Percentiles rank a stretch among this genome's conserved stretches.
Conservation (phyloP, 2,113 vertebrate species). For the Puffinus mauretanicus region DNA sequence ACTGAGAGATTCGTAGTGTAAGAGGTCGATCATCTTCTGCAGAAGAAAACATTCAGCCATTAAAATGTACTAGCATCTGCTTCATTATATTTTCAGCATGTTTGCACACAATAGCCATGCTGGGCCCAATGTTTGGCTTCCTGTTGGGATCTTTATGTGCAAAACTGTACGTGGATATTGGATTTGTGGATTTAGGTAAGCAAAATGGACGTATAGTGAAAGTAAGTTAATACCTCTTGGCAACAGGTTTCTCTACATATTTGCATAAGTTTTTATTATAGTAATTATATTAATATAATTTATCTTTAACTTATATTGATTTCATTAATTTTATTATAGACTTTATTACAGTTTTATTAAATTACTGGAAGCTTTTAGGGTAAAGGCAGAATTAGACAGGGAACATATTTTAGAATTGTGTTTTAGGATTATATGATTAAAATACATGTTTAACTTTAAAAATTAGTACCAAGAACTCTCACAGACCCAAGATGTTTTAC, state of each 20-base stretch:
- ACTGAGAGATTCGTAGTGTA: fast-evolving
- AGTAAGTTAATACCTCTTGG: neutral
- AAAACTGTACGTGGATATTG: constrained; percentile 90
- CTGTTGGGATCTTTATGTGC: constrained; percentile 82
- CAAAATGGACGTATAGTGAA: neutral
- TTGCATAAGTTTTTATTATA: neutral
- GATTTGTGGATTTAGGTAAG: constrained; percentile 83
- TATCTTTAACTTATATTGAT: neutral
- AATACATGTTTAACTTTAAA: neutral
- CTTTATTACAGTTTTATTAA: neutral
- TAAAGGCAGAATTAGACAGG: neutral
- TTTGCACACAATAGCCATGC: constrained; percentile 80
- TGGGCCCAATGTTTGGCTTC: constrained; percentile 86
- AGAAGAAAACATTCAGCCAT: neutral
- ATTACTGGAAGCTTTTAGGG: neutral
- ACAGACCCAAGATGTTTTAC: neutral
- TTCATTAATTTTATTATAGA: neutral
- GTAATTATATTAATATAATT: neutral
- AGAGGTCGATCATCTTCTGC: neutral
- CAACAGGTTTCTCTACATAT: neutral
- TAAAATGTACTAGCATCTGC: neutral
- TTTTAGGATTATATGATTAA: neutral
- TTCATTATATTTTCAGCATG: constrained; percentile 73
- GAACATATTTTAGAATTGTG: neutral
- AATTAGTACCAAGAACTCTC: neutral